Conservation (phyloP, 2,888 invertebrate species). For the Campopleginae sp. region DNA sequence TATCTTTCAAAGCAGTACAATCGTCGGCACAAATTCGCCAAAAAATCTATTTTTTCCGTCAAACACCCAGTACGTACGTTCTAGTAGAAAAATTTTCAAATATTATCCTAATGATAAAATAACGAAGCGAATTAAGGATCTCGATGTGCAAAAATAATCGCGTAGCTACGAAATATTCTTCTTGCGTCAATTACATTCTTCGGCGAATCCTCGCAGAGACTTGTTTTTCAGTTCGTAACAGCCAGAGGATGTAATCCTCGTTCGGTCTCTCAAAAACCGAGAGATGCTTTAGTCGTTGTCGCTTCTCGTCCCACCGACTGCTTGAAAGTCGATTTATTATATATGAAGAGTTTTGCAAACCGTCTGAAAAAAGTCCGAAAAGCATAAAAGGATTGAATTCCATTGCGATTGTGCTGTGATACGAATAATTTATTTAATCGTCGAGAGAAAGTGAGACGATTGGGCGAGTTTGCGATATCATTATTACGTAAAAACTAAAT, state of each 20-base stretch:
- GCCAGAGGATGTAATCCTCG: neutral
- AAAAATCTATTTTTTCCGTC: slow-evolving; percentile 23
- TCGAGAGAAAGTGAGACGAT: slow-evolving; percentile 11
- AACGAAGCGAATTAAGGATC: slow-evolving; percentile 41
- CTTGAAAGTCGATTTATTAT: slow-evolving; percentile 10
- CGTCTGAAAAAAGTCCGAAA: slow-evolving; percentile 23
- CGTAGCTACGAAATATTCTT: neutral
- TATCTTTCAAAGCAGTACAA: slow-evolving; percentile 63
- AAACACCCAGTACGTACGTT: slow-evolving; percentile 44
- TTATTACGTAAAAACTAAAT: slow-evolving; percentile 4
- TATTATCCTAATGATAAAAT: slow-evolving; percentile 24
- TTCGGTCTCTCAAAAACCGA: slow-evolving; percentile 71
- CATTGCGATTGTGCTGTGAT: slow-evolving; percentile 68
- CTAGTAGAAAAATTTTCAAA: slow-evolving; percentile 35
- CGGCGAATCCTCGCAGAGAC: neutral
- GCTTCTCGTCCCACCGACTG: slow-evolving; percentile 15
- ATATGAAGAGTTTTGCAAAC: neutral
- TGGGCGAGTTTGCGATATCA: slow-evolving; percentile 5
- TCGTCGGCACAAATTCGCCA: slow-evolving; percentile 36
- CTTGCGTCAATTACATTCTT: neutral
- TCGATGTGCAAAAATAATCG: slow-evolving; percentile 48
- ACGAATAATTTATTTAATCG: slow-evolving; percentile 56
- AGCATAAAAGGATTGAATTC: slow-evolving; percentile 40
- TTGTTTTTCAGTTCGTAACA: neutral
- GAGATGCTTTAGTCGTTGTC: slow-evolving; percentile 39